Evolutionary conservation across 1,140 invertebrate species (phyloP).

Genomic region (Rhynchophorus ferrugineus): DNA sequence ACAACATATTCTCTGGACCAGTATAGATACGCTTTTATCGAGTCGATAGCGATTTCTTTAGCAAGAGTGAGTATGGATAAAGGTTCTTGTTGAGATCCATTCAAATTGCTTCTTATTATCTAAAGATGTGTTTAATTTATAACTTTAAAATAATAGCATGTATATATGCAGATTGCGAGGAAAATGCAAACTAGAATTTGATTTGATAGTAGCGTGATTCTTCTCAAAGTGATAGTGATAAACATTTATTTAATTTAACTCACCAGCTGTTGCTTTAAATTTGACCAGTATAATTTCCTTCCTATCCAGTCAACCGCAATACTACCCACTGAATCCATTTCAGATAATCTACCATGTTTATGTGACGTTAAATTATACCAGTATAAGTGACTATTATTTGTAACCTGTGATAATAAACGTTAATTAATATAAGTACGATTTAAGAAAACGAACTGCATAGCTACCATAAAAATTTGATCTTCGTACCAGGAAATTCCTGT

Average conservation of each 20-base stretch:
- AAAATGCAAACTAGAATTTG: no score
- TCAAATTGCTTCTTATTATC: constrained; percentile 60
- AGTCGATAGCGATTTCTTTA: constrained; percentile 74
- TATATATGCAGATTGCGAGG: no score
- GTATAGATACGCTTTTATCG: constrained; percentile 72
- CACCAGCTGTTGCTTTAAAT: constrained; percentile 72
- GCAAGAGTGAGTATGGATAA: constrained; percentile 70
- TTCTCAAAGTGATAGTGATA: no score
- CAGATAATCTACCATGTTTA: constrained; percentile 47
- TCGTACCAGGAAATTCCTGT: constrained; percentile 36
- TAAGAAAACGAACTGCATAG: background rate
- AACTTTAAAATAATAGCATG: no score
- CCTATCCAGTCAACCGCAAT: constrained; percentile 85
- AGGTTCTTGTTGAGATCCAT: constrained; percentile 62
- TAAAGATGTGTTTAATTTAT: constrained; percentile 38
- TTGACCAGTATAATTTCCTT: constrained; percentile 83
- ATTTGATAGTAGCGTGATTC: no score
- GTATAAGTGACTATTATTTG: constrained; percentile 62
- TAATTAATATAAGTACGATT: background rate
- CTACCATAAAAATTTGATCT: constrained; percentile 54
- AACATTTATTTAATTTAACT: constrained; percentile 38
- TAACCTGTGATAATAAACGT: constrained; percentile 37
- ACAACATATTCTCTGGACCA: constrained; percentile 81
- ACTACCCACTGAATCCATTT: constrained; percentile 64
- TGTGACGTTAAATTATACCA: constrained; percentile 61